These are phyloP conservation scores for Phasianus colchicus DNA, from an alignment of 2,113 vertebrate species.

Conservation along the genomic window DNA sequence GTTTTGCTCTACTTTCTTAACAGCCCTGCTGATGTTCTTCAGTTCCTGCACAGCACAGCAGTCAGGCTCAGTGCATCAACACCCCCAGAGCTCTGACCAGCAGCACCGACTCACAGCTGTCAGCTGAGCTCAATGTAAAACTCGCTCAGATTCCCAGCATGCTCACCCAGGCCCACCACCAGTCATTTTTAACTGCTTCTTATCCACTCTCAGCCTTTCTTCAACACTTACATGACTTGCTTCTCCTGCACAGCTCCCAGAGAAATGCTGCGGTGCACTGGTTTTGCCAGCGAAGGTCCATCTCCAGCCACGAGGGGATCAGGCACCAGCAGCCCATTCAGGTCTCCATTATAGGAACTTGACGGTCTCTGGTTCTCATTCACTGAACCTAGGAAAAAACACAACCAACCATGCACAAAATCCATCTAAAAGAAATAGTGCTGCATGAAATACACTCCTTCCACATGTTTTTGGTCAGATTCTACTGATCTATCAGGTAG, in stretches of 20 bases:
- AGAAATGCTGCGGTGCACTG: slow-evolving; percentile 79
- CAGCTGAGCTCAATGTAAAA: not conserved
- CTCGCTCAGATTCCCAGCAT: not conserved
- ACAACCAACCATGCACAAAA: rapidly evolving
- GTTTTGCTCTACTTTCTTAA: not conserved
- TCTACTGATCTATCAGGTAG: not conserved
- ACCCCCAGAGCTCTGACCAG: not conserved
- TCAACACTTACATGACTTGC: slow-evolving; percentile 91
- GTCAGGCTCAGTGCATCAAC: not conserved
- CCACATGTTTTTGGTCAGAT: not conserved
- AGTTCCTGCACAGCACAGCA: not conserved
- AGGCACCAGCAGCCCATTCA: slow-evolving; percentile 91
- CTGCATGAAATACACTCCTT: not conserved
- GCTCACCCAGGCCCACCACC: not conserved
- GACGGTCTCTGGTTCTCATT: slow-evolving; percentile 82
- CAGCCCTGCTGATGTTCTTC: not conserved
- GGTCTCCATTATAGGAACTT: slow-evolving; percentile 89
- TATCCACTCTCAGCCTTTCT: not conserved
- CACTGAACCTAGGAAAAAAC: slow-evolving; percentile 76
- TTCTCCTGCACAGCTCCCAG: slow-evolving; percentile 83
- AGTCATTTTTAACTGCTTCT: not conserved
- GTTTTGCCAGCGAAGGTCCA: slow-evolving; percentile 78
- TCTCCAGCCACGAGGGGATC: slow-evolving; percentile 83
- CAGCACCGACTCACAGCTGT: not conserved
- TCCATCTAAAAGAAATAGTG: not conserved